A percentile compares a stretch with the other conserved stretches of the same genome.
Evolutionary conservation across 2,113 vertebrate species (phyloP).

Genomic region (Pygoscelis antarcticus): DNA sequence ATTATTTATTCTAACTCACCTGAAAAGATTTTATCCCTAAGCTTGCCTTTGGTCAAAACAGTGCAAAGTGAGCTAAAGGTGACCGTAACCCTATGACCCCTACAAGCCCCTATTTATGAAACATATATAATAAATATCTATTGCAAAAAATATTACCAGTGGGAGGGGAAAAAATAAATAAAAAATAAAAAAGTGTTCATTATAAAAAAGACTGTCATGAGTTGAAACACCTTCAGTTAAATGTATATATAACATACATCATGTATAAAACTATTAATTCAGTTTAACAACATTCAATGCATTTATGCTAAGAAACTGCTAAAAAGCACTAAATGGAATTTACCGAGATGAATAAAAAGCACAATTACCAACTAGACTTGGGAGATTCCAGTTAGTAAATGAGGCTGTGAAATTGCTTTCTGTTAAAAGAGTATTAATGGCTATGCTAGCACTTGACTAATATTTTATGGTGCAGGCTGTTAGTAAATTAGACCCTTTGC

Average conservation of each 20-base stretch:
- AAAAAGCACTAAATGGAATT: constrained; percentile 74
- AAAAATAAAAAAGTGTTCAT: constrained; percentile 40
- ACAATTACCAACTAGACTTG: constrained; percentile 71
- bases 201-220: constrained; percentile 44
- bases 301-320: constrained; percentile 69
- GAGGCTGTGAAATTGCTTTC: constrained; percentile 74
- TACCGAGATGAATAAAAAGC: constrained; percentile 76
- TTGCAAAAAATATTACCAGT: constrained; percentile 30
- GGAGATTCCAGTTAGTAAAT: constrained; percentile 75
- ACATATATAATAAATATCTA: constrained; percentile 18
- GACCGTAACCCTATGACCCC: neutral
- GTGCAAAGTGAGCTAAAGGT: neutral
- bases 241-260: constrained; percentile 52
- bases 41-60: constrained; percentile 42
- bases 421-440: constrained; percentile 75
- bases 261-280: constrained; percentile 67
- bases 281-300: constrained; percentile 65
- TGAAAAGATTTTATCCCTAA: constrained; percentile 41
- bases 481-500: constrained; percentile 55
- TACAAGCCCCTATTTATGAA: constrained; percentile 40
- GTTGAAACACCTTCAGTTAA: constrained; percentile 56
- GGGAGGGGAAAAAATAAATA: constrained; percentile 33
- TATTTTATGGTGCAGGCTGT: constrained; percentile 67
- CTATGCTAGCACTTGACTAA: constrained; percentile 61
- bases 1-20: constrained; percentile 46